Percentiles rank a stretch among this genome's conserved stretches.
Evolutionary conservation across 2,888 invertebrate species (phyloP).

Genomic region (Yponomeuta sedellus): DNA sequence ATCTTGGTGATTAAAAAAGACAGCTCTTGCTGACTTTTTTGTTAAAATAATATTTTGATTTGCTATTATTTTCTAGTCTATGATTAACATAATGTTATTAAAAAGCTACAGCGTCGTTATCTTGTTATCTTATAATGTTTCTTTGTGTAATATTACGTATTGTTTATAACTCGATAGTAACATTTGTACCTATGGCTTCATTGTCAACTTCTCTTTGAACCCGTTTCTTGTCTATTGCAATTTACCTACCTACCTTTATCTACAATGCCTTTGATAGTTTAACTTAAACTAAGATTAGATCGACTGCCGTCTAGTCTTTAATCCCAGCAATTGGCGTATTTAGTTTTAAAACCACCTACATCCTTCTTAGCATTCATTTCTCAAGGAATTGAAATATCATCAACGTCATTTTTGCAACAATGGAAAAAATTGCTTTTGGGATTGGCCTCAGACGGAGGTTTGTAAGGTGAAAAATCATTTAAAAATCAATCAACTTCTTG

Average conservation of each 20-base stretch:
- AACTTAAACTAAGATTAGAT: conserved; percentile 48
- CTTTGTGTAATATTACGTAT: neutral
- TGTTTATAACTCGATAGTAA: conserved; percentile 22
- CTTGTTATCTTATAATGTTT: neutral
- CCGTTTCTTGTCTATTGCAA: conserved; percentile 41
- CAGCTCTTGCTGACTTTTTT: neutral
- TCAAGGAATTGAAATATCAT: conserved; percentile 3
- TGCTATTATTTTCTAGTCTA: neutral
- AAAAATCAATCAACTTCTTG: conserved; percentile 26
- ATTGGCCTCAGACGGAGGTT: neutral
- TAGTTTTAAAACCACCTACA: neutral
- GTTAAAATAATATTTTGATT: neutral
- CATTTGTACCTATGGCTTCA: conserved; percentile 26
- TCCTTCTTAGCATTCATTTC: neutral
- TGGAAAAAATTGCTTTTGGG: neutral
- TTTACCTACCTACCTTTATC: conserved; percentile 44
- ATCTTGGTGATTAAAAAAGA: neutral
- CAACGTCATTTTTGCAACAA: neutral
- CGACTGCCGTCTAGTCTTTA: conserved; percentile 20
- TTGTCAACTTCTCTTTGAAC: conserved; percentile 26
- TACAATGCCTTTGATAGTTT: conserved; percentile 61
- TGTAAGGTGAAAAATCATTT: neutral
- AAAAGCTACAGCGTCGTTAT: no score
- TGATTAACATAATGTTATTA: neutral
- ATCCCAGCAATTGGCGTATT: conserved; percentile 7